A percentile compares a stretch with the other conserved stretches of the same genome.
Conservation (phyloP, 1,140 invertebrate genomes). For the Zaprionus nigranus region DNA sequence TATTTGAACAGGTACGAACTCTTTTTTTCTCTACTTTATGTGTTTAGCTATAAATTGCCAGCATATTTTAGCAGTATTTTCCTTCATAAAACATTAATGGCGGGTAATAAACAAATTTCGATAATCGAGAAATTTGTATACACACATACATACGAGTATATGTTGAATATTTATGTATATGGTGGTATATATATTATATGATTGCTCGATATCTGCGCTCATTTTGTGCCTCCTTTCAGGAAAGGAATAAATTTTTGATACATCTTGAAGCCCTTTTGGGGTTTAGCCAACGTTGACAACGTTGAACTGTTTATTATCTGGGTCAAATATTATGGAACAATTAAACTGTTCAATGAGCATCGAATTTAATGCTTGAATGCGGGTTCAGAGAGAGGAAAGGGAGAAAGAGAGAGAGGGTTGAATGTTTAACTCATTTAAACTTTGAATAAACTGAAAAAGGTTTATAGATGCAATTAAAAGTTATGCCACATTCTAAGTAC, state of each 20-base stretch:
- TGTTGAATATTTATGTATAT: not conserved
- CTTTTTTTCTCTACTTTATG: conserved; percentile 19
- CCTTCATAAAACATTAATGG: conserved; percentile 1
- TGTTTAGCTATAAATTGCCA: conserved; percentile 20
- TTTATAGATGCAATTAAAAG: not conserved
- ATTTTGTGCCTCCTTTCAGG: conserved; percentile 11
- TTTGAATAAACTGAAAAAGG: not conserved
- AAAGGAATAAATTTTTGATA: conserved; percentile 11
- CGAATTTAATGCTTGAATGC: conserved; percentile 24
- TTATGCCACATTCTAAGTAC: not conserved
- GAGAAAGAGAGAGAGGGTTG: too few relatives aligned
- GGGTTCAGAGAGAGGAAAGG: not conserved
- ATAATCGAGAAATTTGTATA: conserved; percentile 5
- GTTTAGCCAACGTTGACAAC: conserved; percentile 4
- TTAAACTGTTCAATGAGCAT: conserved; percentile 47
- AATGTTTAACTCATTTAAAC: not conserved
- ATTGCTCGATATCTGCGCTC: not conserved
- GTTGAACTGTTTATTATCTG: conserved; percentile 17
- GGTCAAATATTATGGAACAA: conserved; percentile 47
- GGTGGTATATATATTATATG: not conserved
- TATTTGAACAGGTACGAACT: conserved; percentile 65
- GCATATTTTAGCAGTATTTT: conserved; percentile 22
- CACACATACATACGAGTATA: not conserved
- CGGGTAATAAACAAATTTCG: conserved; percentile 16
- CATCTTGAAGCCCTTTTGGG: conserved; percentile 4